A percentile compares a stretch with the other conserved stretches of the same genome.
Evolutionary conservation across 2,797 vertebrate species (phyloP).

Genomic region (Rallus crepitans): DNA sequence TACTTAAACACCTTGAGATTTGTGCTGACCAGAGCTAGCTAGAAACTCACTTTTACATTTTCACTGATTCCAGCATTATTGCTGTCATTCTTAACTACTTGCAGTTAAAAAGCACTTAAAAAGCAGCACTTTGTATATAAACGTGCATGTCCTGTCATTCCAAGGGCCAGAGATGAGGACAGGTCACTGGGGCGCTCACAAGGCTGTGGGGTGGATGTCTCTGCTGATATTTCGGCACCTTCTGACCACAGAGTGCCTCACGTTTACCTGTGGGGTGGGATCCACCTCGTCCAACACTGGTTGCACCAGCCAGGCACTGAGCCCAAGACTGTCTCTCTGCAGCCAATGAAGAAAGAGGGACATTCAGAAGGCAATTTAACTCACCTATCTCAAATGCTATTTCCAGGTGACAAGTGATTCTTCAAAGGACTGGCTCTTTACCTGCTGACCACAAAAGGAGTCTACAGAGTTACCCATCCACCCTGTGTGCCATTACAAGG

Average conservation of each 20-base stretch:
- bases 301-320: background rate
- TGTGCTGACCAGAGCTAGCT: background rate
- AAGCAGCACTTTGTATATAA: background rate
- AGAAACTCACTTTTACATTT: background rate
- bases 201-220: background rate
- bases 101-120: background rate
- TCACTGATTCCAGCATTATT: background rate
- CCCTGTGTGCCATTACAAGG: background rate
- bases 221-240: background rate
- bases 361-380: background rate
- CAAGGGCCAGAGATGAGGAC: background rate
- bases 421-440: background rate
- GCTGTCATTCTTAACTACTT: background rate
- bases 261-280: background rate
- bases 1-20: background rate
- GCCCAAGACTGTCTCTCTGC: background rate
- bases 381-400: background rate
- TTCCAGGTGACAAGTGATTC: background rate
- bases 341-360: background rate
- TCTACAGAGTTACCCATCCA: background rate
- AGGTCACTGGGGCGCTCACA: background rate
- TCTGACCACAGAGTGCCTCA: background rate
- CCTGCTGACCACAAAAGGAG: background rate
- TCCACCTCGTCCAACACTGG: rapidly evolving
- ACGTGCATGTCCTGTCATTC: background rate